Percentiles rank a stretch among this genome's conserved stretches.
Evolutionary conservation across 2,113 vertebrate species (phyloP).

Genomic region (Tragelaphus scriptus): DNA sequence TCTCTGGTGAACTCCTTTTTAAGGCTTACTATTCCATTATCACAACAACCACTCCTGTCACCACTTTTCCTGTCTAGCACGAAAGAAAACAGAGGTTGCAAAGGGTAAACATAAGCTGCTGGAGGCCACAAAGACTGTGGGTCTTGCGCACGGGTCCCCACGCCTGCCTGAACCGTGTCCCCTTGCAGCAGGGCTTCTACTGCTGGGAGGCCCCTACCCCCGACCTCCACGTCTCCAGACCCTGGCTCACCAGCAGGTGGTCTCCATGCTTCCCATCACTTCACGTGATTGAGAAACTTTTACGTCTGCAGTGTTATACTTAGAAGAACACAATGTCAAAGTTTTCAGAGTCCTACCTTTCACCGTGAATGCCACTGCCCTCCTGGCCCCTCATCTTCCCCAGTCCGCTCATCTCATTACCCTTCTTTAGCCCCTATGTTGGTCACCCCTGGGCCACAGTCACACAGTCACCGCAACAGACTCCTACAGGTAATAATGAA

Average conservation of each 20-base stretch:
- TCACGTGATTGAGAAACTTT: background rate
- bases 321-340: background rate
- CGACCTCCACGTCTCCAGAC: too few relatives aligned
- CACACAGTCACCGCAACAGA: background rate
- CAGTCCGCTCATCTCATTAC: background rate
- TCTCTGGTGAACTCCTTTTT: background rate
- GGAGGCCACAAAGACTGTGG: background rate
- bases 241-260: background rate
- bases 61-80: background rate
- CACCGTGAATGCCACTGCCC: fast-evolving
- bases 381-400: background rate
- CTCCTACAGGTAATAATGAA: background rate
- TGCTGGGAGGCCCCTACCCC: background rate
- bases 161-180: background rate
- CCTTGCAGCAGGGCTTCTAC: fast-evolving
- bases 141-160: background rate
- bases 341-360: background rate
- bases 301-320: background rate
- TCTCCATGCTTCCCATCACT: background rate
- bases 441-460: background rate
- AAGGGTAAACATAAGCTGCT: background rate
- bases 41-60: background rate
- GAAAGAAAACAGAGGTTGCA: background rate
- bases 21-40: background rate
- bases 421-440: too few relatives aligned